phyloP scores from a whole-genome alignment of 1,140 invertebrate genomes.

The Heliconius nattereri region DNA sequence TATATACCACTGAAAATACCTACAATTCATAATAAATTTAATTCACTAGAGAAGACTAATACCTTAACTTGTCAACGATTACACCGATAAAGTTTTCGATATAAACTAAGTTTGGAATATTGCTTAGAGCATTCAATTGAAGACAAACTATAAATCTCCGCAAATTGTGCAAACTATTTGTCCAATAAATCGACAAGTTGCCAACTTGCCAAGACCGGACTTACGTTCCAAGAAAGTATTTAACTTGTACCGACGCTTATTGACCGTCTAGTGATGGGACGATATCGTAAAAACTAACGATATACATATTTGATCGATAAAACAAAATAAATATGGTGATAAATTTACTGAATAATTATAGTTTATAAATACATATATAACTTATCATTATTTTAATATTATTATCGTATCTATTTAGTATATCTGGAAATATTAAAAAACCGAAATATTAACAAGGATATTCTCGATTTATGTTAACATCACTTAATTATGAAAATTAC shows the following conservation, averaged over 20 bases:
- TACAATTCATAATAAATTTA: background rate
- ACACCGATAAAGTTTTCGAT: conserved; percentile 32
- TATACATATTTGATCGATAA: too few species aligned
- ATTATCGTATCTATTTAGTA: background rate
- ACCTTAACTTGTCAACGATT: conserved; percentile 41
- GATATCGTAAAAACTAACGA: background rate
- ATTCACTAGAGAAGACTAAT: background rate
- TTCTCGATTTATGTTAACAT: background rate
- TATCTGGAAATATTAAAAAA: background rate
- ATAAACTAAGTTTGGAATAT: conserved; percentile 50
- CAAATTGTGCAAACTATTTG: conserved; percentile 62
- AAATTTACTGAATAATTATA: too few species aligned
- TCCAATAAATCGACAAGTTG: conserved; percentile 75
- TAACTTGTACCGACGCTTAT: conserved; percentile 55
- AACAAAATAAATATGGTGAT: too few species aligned
- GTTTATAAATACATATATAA: too few species aligned
- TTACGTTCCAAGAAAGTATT: conserved; percentile 76
- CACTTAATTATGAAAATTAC: conserved; percentile 22
- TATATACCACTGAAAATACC: too few species aligned
- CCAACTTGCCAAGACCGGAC: conserved; percentile 71
- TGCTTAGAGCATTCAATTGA: conserved; percentile 58
- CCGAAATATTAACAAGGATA: background rate
- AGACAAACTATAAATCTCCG: conserved; percentile 76
- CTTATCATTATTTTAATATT: background rate
- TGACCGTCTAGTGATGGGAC: conserved; percentile 44